Conservation (phyloP, 2,113 vertebrate species). For the Microcebus ravelobensis region DNA sequence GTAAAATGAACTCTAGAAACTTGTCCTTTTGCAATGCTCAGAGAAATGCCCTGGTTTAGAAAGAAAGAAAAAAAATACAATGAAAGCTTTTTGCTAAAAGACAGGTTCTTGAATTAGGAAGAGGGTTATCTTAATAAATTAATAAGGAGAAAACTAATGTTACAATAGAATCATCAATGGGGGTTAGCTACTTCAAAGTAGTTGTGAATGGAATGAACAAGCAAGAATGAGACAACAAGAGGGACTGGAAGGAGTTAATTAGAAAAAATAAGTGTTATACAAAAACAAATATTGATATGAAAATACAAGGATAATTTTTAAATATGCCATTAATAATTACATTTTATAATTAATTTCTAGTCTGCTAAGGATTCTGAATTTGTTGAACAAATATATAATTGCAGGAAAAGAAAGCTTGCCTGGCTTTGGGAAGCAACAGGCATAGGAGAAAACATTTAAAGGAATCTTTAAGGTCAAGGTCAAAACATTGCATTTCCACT, state of each 20-base stretch:
- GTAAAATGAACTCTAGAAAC: background rate
- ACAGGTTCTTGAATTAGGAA: background rate
- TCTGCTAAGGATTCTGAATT: background rate
- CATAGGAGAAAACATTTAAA: constrained; percentile 8
- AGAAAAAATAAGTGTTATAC: background rate
- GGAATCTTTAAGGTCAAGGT: constrained; percentile 49
- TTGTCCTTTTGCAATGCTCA: background rate
- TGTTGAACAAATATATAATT: background rate
- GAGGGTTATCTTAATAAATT: background rate
- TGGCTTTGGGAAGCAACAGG: constrained; percentile 29
- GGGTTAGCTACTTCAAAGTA: background rate
- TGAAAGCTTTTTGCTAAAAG: constrained; percentile 18
- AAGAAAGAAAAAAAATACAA: background rate
- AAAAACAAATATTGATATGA: background rate
- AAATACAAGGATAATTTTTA: background rate
- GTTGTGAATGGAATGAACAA: background rate
- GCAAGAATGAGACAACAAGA: background rate
- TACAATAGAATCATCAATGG: background rate
- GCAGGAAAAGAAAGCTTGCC: background rate
- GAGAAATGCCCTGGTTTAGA: background rate
- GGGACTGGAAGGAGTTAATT: background rate
- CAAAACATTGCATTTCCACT: constrained; percentile 16
- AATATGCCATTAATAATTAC: background rate
- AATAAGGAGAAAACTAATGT: background rate
- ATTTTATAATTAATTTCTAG: background rate